Evolutionary conservation across 2,113 vertebrate species (phyloP).

Genomic region (Nymphicus hollandicus): DNA sequence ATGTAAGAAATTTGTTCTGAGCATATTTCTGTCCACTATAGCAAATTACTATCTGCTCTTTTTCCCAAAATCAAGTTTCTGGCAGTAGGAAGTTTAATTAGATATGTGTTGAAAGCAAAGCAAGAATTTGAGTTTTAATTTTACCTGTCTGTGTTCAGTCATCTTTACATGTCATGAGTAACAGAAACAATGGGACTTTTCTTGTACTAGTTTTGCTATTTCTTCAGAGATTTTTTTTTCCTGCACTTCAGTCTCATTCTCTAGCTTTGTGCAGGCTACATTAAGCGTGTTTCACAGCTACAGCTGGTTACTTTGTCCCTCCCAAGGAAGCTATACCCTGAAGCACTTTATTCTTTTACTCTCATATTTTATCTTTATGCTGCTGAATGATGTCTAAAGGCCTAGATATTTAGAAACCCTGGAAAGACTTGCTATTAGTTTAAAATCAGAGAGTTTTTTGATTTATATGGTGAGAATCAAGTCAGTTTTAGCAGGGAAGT

Average conservation of each 20-base stretch:
- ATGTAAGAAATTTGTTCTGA: conserved; percentile 80
- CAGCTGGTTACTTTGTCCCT: background rate
- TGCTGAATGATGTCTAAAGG: background rate
- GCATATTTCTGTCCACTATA: background rate
- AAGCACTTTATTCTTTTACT: background rate
- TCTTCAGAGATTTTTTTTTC: background rate
- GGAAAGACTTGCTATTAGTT: background rate
- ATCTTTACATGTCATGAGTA: background rate
- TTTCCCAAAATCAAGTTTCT: background rate
- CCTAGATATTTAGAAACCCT: background rate
- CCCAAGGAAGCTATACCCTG: background rate
- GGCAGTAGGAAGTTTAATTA: background rate
- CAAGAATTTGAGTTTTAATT: background rate
- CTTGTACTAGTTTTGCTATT: background rate
- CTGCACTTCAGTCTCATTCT: background rate
- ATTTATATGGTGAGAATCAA: background rate
- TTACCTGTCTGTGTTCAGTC: background rate
- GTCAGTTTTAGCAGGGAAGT: background rate
- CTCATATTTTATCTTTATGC: background rate
- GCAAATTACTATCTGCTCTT: background rate
- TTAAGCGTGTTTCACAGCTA: background rate
- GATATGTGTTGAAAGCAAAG: background rate
- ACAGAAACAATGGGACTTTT: background rate
- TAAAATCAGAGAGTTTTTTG: background rate
- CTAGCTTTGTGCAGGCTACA: background rate